Evolutionary conservation across 1,140 invertebrate genomes (phyloP), one percentile per base, ranked within the genome.

Genomic region (Drosophila micromelanica): DNA sequence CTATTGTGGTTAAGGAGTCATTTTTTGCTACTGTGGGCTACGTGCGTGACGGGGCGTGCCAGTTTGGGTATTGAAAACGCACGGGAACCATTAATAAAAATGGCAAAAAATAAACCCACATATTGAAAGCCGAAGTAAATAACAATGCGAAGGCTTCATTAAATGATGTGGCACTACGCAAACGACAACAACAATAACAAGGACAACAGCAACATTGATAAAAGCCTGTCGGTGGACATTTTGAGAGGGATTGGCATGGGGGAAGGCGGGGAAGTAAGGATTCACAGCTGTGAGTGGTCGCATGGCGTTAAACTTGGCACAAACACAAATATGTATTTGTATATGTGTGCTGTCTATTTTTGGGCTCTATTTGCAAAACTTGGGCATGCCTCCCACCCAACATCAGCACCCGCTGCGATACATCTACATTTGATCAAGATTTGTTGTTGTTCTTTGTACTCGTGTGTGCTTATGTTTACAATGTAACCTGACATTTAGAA

Each of bases 401-500:
- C 27, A 27, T 23, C 27, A 27, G 23, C 23, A 5, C 20, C 45
- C 27, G 9, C 54, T 15, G 48, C 9, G 48, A 9, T n/a, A 15
- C 43, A 42, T 30, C 13, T n/a, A 49, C 42, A 73, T 56, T 42
- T 73, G 65, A 73, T 73, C 64, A 73, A 73, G 71, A 73, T 73
- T 73, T 68, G 45, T 43, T 35, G 46, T 42, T 37, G 15, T 35
- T 49, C 45, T 43, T 35, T 40, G 38, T 59, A 27, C 23, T 27
- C 5, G 57, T 63, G 60, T 68, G 52, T 75, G 80, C 73, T 80
- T 80, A 71, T 78, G 67, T 81, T 70, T 68, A 76, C 77, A 81
- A 79, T 86, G 82, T 73, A 60, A 79, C 49, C 46, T 87, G 82
- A 87, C 82, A 87, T 69, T 57, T 42, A 49, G 62, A 79, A 87